Percentiles rank a stretch among this genome's conserved stretches.
phyloP scores from a whole-genome alignment of 1,140 invertebrate species.

The Heliconius eleuchia region DNA sequence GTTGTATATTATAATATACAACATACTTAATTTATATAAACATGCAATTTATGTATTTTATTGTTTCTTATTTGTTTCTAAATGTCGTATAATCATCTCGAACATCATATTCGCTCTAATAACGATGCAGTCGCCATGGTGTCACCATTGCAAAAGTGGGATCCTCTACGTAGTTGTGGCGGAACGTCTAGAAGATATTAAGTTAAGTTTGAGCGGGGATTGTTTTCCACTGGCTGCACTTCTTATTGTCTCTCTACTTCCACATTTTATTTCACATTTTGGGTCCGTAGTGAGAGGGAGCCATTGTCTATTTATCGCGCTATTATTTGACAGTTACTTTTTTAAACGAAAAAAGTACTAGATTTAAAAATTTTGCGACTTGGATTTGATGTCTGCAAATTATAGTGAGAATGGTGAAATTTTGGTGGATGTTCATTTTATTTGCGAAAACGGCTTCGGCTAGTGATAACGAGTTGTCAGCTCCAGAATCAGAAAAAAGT shows the following conservation, averaged over 20 bases:
- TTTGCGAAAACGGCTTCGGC: constrained; percentile 69
- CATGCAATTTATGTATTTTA: neutral
- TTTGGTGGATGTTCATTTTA: constrained; percentile 77
- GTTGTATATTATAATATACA: neutral
- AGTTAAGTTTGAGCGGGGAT: constrained; percentile 63
- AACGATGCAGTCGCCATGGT: constrained; percentile 39
- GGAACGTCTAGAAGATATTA: constrained; percentile 41
- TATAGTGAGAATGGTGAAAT: constrained; percentile 71
- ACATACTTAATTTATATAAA: neutral
- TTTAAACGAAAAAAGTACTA: constrained; percentile 33
- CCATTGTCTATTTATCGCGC: constrained; percentile 54
- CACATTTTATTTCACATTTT: constrained; percentile 67
- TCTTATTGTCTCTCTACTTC: constrained; percentile 65
- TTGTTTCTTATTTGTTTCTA: constrained; percentile 9
- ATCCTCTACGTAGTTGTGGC: constrained; percentile 27
- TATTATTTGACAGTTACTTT: constrained; percentile 55
- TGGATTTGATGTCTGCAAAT: constrained; percentile 56
- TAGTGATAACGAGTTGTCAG: constrained; percentile 67
- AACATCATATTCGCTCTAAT: constrained; percentile 60
- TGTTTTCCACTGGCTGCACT: constrained; percentile 73
- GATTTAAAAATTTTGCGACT: constrained; percentile 27
- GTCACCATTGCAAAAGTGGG: constrained; percentile 37
- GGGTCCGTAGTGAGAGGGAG: constrained; percentile 65
- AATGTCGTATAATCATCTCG: constrained; percentile 28
- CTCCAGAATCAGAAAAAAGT: constrained; percentile 66